Conservation (phyloP, 2,888 invertebrate genomes). For the Lacanobia oleracea region DNA sequence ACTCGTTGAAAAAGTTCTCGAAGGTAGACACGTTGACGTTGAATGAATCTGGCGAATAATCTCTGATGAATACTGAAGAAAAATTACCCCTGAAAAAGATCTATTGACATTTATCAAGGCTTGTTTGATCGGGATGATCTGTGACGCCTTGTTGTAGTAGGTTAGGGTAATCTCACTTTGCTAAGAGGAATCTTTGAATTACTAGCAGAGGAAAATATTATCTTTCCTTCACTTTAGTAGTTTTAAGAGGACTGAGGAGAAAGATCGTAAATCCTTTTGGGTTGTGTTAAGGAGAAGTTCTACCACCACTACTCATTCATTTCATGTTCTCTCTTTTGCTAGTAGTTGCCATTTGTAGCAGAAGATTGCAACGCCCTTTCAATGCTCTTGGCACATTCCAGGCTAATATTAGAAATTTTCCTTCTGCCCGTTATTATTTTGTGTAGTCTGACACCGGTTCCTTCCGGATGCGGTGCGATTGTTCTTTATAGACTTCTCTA, state of each 20-base stretch:
- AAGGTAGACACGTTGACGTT: neutral
- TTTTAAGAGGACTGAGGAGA: neutral
- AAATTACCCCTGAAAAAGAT: neutral
- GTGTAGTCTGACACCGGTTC: slow-evolving; percentile 15
- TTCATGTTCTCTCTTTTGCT: neutral
- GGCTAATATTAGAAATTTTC: neutral
- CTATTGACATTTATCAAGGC: neutral
- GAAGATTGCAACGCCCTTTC: no score
- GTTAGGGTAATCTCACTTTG: neutral
- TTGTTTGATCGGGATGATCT: no score
- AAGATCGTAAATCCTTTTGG: neutral
- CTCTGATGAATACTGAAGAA: no score
- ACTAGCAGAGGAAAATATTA: neutral
- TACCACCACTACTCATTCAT: neutral
- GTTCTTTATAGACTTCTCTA: slow-evolving; percentile 54
- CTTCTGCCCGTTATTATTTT: slow-evolving; percentile 37
- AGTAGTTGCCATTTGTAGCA: no score
- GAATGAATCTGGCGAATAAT: neutral
- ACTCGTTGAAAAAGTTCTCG: neutral
- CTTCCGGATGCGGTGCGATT: slow-evolving; percentile 44
- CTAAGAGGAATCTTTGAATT: neutral
- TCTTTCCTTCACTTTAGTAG: neutral
- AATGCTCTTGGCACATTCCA: neutral
- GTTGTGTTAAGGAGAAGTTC: neutral
- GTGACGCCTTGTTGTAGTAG: neutral